Conservation (phyloP, 2,113 vertebrate genomes). For the Marmota flaviventris region DNA sequence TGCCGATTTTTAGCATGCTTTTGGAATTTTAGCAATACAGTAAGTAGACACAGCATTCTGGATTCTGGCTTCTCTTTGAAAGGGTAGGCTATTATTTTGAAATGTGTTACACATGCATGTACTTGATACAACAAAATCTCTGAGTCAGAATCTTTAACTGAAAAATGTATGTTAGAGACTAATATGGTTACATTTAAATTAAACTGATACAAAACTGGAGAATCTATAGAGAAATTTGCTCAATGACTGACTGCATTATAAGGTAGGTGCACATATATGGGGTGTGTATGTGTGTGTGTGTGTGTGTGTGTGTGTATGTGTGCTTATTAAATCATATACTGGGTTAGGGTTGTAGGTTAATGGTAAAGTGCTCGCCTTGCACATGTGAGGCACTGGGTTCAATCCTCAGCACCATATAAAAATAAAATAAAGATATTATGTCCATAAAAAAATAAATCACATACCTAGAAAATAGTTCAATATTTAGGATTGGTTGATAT, state of each 20-base stretch:
- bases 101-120: slow-evolving; percentile 34
- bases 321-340: not conserved
- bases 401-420: no score
- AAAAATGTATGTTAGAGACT: slow-evolving; percentile 6
- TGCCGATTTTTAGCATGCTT: slow-evolving; percentile 63
- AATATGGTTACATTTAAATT: not conserved
- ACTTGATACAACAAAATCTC: slow-evolving; percentile 22
- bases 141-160: not conserved
- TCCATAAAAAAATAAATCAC: not conserved
- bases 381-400: no score
- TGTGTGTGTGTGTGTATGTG: not conserved
- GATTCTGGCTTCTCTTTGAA: slow-evolving; percentile 58
- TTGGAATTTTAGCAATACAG: slow-evolving; percentile 60
- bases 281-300: not conserved
- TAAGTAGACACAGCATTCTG: slow-evolving; percentile 52
- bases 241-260: not conserved
- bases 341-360: no score
- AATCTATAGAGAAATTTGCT: not conserved
- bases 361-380: no score
- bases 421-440: no score
- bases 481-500: not conserved
- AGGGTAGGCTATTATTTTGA: slow-evolving; percentile 48
- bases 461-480: not conserved
- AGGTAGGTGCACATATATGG: not conserved
- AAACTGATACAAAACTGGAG: not conserved